These are phyloP conservation scores for Callorhinus ursinus DNA, from an alignment of 2,113 vertebrate species.

Conservation along the genomic window DNA sequence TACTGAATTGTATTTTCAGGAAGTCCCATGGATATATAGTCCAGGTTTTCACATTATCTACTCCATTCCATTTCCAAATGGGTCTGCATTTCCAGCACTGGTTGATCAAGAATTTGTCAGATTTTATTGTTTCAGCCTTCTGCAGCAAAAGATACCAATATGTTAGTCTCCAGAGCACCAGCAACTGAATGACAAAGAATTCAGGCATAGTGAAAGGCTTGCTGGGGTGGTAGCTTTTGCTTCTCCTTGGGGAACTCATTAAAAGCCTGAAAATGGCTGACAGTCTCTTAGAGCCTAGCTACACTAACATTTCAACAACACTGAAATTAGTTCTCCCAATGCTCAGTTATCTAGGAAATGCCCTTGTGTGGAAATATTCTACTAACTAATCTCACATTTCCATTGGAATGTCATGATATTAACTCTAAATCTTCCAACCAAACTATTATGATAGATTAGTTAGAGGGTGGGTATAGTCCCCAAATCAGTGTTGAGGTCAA, in stretches of 20 bases:
- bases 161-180: not conserved
- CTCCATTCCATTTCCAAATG: slow-evolving; percentile 45
- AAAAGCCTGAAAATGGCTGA: slow-evolving; percentile 39
- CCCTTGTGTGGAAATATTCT: not conserved
- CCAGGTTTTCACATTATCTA: not conserved
- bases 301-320: not conserved
- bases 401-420: slow-evolving; percentile 6
- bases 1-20: slow-evolving; percentile 19
- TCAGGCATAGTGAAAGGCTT: not conserved
- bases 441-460: slow-evolving; percentile 9
- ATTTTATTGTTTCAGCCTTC: slow-evolving; percentile 49
- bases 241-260: slow-evolving; percentile 64
- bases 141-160: not conserved
- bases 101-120: slow-evolving; percentile 37
- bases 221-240: not conserved
- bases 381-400: slow-evolving; percentile 4
- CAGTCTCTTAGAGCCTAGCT: not conserved
- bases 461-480: not conserved
- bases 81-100: not conserved
- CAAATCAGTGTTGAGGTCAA: slow-evolving; percentile 21
- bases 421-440: slow-evolving; percentile 31
- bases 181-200: slow-evolving; percentile 25
- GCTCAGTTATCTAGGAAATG: slow-evolving; percentile 1
- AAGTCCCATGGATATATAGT: not conserved
- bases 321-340: slow-evolving; percentile 36